Base-by-base conservation (phyloP, 2,888 invertebrate genomes). In the Hydropsyche betteni region DNA sequence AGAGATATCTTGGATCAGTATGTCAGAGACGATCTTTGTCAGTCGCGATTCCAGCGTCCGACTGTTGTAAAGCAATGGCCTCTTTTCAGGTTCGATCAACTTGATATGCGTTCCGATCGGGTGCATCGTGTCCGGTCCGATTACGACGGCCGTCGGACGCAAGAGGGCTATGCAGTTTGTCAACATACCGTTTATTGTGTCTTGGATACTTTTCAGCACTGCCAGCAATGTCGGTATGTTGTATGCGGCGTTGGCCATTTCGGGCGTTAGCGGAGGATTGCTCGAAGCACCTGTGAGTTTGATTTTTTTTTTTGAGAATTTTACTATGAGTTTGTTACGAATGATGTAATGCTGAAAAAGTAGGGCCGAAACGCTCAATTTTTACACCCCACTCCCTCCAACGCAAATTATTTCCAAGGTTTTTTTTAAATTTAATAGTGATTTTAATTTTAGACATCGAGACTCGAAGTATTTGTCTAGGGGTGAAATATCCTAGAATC, bases 81-180 rank as follows among this genome's bases (percentile, higher is more conserved):
- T 36, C 16, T 74, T 81, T 85, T 6, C 83, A 93, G 94, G 94
- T 85, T 94, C 94, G 16, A 90, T 94, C 71, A 94, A 93, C 82
- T 85, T 93, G 78, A 93, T 94, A 79, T 90, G 92, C 80, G 94
- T 95, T 14, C 94, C 95, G 0, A 78, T 94, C 73, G 95, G 95
- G 2, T 94, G 94, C 80, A 85, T 94, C 6, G 83, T 92, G 69
- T 94, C 94, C 0, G 94, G 94, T 0, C 83, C 89, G 5, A 84
- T 93, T 8, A 93, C 93, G 0, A 89, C 93, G 73, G 90, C 91
- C 0, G 82, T 94, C 69, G 94, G 94, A 0, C 88, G 94, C 70
- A 89, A 91, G 77, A 87, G 89, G 78, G 90, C 94, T 5, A 95
- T 95, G 94, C 92, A 93, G 83, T 83, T 91, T 74, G 90, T 92